These are phyloP conservation scores for Chrysolina americana DNA, from an alignment of 2,888 invertebrate species.

Conservation along the genomic window DNA sequence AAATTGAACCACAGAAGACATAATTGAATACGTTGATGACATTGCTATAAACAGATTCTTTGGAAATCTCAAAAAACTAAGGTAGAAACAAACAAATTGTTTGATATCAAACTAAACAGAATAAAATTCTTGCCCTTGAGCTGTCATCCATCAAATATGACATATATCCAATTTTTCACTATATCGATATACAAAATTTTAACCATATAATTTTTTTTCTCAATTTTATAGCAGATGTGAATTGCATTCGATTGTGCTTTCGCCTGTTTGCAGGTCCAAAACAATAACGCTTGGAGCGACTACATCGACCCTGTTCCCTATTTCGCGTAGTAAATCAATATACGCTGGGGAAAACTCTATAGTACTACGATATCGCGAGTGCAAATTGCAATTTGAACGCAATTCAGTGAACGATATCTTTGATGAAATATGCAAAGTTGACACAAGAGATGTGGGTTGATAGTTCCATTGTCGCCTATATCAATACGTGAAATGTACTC, in stretches of 20 bases:
- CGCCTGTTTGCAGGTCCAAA: background rate
- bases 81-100: too few species aligned
- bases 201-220: too few species aligned
- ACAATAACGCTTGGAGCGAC: background rate
- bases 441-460: conserved; percentile 17
- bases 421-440: conserved; percentile 19
- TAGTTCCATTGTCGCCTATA: background rate
- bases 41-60: too few species aligned
- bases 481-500: background rate
- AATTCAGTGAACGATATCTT: conserved; percentile 1
- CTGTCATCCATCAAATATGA: too few species aligned
- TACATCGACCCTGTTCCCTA: background rate
- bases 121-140: too few species aligned
- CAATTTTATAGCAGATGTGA: too few species aligned
- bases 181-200: too few species aligned
- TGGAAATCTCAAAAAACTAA: too few species aligned
- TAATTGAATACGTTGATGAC: too few species aligned
- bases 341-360: background rate
- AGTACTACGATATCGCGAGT: background rate
- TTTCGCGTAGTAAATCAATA: background rate
- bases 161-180: too few species aligned
- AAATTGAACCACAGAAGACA: too few species aligned
- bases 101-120: too few species aligned
- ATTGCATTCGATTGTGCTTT: background rate
- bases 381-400: conserved; percentile 17